Evolutionary conservation across 2,888 invertebrate genomes (phyloP).

Genomic region (Platynereis dumerilii): DNA sequence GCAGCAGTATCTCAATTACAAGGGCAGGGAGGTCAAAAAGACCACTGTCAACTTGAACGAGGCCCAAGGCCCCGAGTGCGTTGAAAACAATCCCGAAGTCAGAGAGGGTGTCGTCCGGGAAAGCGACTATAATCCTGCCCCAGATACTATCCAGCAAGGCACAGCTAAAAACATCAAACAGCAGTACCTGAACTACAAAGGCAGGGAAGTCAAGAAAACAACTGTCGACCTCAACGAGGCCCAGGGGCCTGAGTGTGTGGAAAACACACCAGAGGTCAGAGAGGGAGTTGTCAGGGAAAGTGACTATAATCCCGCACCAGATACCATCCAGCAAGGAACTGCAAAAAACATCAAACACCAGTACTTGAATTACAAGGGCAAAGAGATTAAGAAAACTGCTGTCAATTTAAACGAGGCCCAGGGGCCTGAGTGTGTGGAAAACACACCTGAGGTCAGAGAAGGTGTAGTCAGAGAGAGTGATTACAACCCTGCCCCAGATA

Average conservation of each 20-base stretch:
- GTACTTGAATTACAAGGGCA: conserved; percentile 7
- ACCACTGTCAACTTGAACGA: background rate
- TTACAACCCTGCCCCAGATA: background rate
- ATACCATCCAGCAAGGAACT: conserved; percentile 8
- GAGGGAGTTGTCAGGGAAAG: conserved; percentile 36
- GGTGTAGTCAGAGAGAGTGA: conserved; percentile 27
- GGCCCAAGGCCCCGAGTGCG: background rate
- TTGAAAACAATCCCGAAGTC: conserved; percentile 20
- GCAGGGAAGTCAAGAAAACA: conserved; percentile 24
- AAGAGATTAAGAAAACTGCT: conserved; percentile 12
- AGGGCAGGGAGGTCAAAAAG: background rate
- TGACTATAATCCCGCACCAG: conserved; percentile 16
- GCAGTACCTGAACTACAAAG: background rate
- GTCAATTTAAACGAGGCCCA: conserved; percentile 14
- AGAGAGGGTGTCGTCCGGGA: conserved; percentile 36
- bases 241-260: conserved; percentile 29
- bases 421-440: conserved; percentile 27
- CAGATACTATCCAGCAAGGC: conserved; percentile 12
- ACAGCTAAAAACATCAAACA: conserved; percentile 12
- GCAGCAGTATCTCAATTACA: background rate
- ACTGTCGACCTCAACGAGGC: conserved; percentile 29
- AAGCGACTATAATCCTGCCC: conserved; percentile 14
- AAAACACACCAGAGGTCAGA: conserved; percentile 34
- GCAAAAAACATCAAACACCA: conserved; percentile 7
- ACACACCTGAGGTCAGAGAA: conserved; percentile 31